Conservation (phyloP, 2,797 vertebrate species). For the Hypotaenidia philippensis region DNA sequence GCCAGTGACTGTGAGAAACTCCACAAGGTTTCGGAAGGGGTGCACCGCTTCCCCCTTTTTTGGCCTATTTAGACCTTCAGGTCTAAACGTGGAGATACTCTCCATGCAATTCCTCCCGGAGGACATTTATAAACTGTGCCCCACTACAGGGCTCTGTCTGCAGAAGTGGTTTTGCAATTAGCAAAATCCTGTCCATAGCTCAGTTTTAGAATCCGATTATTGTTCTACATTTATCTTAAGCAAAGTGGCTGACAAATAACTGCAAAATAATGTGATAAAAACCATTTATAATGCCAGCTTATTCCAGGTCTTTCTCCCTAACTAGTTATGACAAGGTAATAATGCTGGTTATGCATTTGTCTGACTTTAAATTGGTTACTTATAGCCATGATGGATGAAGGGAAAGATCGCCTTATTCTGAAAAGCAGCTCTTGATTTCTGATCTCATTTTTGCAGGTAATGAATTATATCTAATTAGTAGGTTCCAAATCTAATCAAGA, state of each 20-base stretch:
- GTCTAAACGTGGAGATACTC: not conserved
- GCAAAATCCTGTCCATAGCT: constrained; percentile 79
- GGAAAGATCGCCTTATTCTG: constrained; percentile 91
- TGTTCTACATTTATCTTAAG: constrained; percentile 93
- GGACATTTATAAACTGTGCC: not conserved
- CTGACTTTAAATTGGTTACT: constrained; percentile 99
- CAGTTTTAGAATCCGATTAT: constrained; percentile 91
- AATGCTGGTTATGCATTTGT: constrained; percentile 93
- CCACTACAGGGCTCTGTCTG: not conserved
- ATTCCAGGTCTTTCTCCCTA: constrained; percentile 92
- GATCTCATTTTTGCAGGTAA: constrained; percentile 95
- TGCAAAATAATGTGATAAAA: constrained; percentile 98
- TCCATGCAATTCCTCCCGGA: not conserved
- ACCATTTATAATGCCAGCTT: constrained; percentile 91
- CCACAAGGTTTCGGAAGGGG: rapidly evolving
- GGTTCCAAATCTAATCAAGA: constrained; percentile 95
- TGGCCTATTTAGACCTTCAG: not conserved
- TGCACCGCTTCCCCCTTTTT: not conserved
- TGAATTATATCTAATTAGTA: constrained; percentile 99
- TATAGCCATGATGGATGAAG: constrained; percentile 99
- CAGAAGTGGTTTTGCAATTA: constrained; percentile 63
- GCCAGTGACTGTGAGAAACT: not conserved
- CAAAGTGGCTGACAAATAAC: constrained; percentile 96
- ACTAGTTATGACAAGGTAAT: constrained; percentile 99
- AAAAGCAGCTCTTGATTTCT: constrained; percentile 95